A percentile compares a stretch with the other conserved stretches of the same genome.
These are phyloP conservation scores for Adrianichthys oophorus DNA, from an alignment of 2,797 vertebrate species.

Conservation along the genomic window DNA sequence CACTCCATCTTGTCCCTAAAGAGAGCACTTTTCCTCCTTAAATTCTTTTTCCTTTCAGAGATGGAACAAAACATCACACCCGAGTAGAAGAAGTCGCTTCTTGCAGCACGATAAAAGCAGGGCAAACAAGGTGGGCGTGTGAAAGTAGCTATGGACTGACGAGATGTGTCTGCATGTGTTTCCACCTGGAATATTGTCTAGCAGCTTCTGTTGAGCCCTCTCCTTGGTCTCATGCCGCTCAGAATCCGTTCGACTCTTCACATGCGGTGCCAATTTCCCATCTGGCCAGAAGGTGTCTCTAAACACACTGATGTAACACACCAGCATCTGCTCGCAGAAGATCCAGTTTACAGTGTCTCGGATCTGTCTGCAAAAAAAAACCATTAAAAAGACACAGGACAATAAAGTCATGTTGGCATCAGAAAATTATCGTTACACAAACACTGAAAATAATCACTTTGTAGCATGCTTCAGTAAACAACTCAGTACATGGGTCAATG, in stretches of 20 bases:
- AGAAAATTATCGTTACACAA: background rate
- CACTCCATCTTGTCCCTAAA: no score
- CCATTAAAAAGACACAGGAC: background rate
- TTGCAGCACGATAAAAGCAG: no score
- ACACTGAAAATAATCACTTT: background rate
- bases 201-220: slow-evolving; percentile 93
- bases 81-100: no score
- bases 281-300: slow-evolving; percentile 95
- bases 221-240: slow-evolving; percentile 90
- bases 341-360: slow-evolving; percentile 98
- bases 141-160: background rate
- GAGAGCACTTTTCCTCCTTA: no score
- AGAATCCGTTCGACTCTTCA: slow-evolving; percentile 75
- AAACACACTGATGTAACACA: slow-evolving; percentile 93
- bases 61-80: no score
- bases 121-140: no score
- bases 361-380: slow-evolving; percentile 84
- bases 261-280: slow-evolving; percentile 85
- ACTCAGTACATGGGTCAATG: no score
- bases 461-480: background rate
- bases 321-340: slow-evolving; percentile 95
- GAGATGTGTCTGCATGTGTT: background rate
- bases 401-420: background rate
- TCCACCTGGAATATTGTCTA: slow-evolving; percentile 98
- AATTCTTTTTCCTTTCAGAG: no score